phyloP scores from a whole-genome alignment of 2,888 invertebrate genomes.

The Pristionchus japonicus region DNA sequence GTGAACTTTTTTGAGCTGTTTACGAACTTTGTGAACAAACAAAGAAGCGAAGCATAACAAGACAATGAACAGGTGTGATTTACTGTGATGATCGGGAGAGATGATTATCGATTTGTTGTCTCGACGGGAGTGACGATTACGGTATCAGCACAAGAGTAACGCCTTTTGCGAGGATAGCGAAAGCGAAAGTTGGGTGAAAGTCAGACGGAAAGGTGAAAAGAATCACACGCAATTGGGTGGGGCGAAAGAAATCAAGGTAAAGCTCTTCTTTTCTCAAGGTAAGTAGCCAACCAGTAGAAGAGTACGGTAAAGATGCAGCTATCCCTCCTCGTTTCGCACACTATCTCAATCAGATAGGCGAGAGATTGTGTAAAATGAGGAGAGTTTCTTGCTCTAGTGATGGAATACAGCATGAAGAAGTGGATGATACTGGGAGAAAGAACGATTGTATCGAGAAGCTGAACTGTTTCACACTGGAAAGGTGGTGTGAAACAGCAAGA shows the following conservation, averaged over 20 bases:
- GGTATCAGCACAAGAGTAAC: neutral
- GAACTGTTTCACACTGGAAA: too few relatives aligned
- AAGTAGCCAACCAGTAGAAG: constrained; percentile 11
- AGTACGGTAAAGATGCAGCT: neutral
- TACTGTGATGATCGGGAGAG: neutral
- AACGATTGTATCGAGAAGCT: neutral
- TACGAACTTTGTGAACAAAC: constrained; percentile 18
- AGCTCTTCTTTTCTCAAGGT: constrained; percentile 26
- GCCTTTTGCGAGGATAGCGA: neutral
- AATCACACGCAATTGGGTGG: neutral
- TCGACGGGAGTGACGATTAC: neutral
- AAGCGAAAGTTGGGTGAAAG: neutral
- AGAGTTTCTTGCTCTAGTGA: too few relatives aligned
- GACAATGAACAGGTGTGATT: constrained; percentile 9
- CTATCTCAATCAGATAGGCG: neutral
- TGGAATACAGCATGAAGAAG: neutral
- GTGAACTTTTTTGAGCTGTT: constrained; percentile 3
- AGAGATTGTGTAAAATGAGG: neutral
- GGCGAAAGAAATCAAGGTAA: constrained; percentile 36
- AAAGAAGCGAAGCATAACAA: constrained; percentile 16
- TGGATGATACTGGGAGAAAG: neutral
- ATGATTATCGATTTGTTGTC: too few relatives aligned
- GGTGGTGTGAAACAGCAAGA: neutral
- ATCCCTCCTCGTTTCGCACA: too few relatives aligned
- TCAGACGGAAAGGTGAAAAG: constrained; percentile 12